Base-by-base conservation (phyloP, 2,888 invertebrate species). In the Amblyjoppa fuscipennis region DNA sequence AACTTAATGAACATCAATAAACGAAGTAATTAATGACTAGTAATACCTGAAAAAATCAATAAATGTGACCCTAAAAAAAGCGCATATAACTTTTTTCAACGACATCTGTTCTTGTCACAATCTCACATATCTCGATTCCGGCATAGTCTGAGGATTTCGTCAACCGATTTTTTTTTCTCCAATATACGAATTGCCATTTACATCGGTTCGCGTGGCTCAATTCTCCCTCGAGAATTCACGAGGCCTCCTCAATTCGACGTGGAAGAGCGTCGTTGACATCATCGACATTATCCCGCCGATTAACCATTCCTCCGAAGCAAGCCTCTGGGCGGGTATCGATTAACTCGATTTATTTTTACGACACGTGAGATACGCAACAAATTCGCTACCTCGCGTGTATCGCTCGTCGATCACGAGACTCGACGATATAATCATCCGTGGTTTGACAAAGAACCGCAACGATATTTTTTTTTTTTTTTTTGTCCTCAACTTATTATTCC, bases 271-370 rank as follows among this genome's bases (percentile, higher is more conserved):
- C 61, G 31, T 61, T 16, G 25, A 31, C 61, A 61, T 31, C 38
- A 61, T 56, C n/a, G 38, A 38, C 38, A 31, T 61, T 61, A 31
- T 61, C 16, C 11, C 11, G 28, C 16, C 31, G 28, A 13, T 61
- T 31, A 9, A 28, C 25, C 28, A 31, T 61, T 61, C 61, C 11
- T 28, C 31, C 28, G 25, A 5, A 13, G 51, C 51, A 2, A 38
- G 38, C n/a, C 51, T 6, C 16, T 4, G n/a, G 61, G 3, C 9
- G 16, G 31, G 61, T 61, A 61, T 61, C 61, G 61, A 61, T 61
- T 61, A 61, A 38, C 61, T 61, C 61, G 28, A 61, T 61, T 25
- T 31, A 61, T 61, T 61, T 61, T 61, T 28, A 28, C 61, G 61
- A 20, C 59, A 59, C 59, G 59, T 28, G 59, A 59, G 59, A 28